These are phyloP conservation scores for Odontamblyopus rebecca DNA, from an alignment of 2,797 vertebrate species.

Conservation along the genomic window DNA sequence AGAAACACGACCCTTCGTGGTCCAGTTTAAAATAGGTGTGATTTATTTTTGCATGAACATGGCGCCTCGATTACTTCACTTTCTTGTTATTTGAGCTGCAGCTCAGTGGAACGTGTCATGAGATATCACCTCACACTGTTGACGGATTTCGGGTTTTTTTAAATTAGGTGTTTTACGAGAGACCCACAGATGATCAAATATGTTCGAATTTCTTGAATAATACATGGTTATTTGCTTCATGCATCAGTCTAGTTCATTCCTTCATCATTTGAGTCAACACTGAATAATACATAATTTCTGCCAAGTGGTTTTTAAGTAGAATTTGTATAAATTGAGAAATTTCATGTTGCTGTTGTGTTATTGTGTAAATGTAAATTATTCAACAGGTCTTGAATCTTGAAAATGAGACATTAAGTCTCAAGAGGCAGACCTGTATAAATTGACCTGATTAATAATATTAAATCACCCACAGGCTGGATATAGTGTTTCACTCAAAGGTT, in stretches of 20 bases:
- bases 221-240: not conserved
- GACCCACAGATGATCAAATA: conserved; percentile 8
- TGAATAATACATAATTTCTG: too few relatives aligned
- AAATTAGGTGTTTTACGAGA: conserved; percentile 30
- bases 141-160: conserved; percentile 52
- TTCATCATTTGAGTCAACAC: not conserved
- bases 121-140: conserved; percentile 58
- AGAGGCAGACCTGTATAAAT: too few relatives aligned
- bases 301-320: too few relatives aligned
- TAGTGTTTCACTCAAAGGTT: not conserved
- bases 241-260: not conserved
- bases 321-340: too few relatives aligned
- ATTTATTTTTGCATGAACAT: conserved; percentile 77
- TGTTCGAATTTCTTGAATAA: not conserved
- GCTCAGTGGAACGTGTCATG: conserved; percentile 50
- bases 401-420: too few relatives aligned
- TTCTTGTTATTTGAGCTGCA: conserved; percentile 74
- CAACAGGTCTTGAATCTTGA: too few relatives aligned
- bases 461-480: not conserved
- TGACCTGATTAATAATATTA: too few relatives aligned
- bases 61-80: conserved; percentile 78
- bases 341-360: too few relatives aligned
- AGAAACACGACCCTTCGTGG: conserved; percentile 71
- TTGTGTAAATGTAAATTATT: too few relatives aligned
- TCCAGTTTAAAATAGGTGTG: conserved; percentile 78